Base-by-base conservation (phyloP, 2,113 vertebrate genomes). In the Oncorhynchus mykiss region DNA sequence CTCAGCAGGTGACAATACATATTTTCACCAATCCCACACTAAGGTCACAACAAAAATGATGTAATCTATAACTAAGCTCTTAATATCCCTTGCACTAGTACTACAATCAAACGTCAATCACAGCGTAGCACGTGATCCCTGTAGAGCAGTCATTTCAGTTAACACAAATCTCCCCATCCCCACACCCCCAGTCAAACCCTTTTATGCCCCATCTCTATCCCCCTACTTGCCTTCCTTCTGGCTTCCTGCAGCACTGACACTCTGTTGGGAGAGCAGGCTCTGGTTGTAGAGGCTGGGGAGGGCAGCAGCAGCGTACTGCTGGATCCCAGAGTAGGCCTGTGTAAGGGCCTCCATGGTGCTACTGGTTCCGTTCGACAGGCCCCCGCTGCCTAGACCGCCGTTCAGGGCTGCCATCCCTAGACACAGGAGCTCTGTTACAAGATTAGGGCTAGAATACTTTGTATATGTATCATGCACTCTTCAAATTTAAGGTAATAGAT, bases 271-370 rank as follows among this genome's bases (percentile, higher is more conserved):
- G 86, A 99, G 90, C 64, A 99, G 93, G 86, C 95, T 97, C 94
- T 99, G 98, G 92, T 95, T 99, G 88, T 99, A 99, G 39, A 99
- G 95, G 8, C 94, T 96, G 68, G 97, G 98, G 65, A 99, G 92
- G 0, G 96, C 95, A 0, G 98, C 95, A 2, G 97, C 96, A 54
- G 98, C 97, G 1, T 98, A 99, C 76, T 99, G 97, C 90, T 99
- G 98, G 84, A 99, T 99, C 73, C 98, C 98, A 34, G 97, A 99
- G 89, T 99, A 99, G 67, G 98, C 97, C 91, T 99, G 98, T 0
- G 96, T 97, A 82, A 99, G 93, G 4, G 98, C 97, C 80, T 99
- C 98, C 96, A 99, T 97, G 77, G 96, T 95, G 91, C 94, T 97
- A 57, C 97, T 95, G 0, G 97, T 96, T 82, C 96, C 95, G 1